Conservation (phyloP, 1,140 invertebrate genomes). For the Asbolus verrucosus region DNA sequence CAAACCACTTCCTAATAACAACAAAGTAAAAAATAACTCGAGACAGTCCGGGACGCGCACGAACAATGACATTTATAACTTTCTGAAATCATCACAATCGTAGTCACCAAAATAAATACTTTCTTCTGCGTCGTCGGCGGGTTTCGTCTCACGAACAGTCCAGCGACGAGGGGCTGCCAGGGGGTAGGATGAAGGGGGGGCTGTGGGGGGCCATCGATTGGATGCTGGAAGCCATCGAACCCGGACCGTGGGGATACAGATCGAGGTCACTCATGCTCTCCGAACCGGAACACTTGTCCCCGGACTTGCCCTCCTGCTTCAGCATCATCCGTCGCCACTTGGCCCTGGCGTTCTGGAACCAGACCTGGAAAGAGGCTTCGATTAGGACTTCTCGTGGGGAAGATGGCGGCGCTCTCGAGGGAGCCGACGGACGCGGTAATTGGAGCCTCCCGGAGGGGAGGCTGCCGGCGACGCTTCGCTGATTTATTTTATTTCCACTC, state of each 20-base stretch:
- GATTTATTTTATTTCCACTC: slow-evolving; percentile 54
- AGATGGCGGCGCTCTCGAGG: slow-evolving; percentile 41
- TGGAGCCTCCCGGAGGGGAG: slow-evolving; percentile 53
- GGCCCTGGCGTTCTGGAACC: slow-evolving; percentile 98
- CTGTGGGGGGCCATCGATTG: slow-evolving; percentile 62
- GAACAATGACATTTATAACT: background rate
- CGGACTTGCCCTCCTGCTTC: slow-evolving; percentile 67
- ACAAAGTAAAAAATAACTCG: slow-evolving; percentile 34
- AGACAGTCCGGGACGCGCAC: slow-evolving; percentile 27
- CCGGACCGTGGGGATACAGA: slow-evolving; percentile 62
- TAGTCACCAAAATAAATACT: slow-evolving; percentile 52
- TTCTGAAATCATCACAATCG: slow-evolving; percentile 48
- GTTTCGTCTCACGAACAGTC: slow-evolving; percentile 64
- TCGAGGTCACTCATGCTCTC: slow-evolving; percentile 64
- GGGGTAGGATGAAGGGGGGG: slow-evolving; percentile 62
- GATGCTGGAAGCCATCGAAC: slow-evolving; percentile 62
- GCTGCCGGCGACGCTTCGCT: too few species aligned
- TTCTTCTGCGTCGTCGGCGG: slow-evolving; percentile 1
- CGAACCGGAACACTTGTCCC: slow-evolving; percentile 61
- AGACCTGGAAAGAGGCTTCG: slow-evolving; percentile 95
- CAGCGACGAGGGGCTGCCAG: slow-evolving; percentile 62
- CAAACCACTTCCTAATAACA: slow-evolving; percentile 46
- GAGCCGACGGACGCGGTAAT: slow-evolving; percentile 45
- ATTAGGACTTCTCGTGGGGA: too few species aligned
- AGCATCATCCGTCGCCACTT: slow-evolving; percentile 96